A percentile compares a stretch with the other conserved stretches of the same genome.
Conservation (phyloP, 1,140 invertebrate species). For the Mycetomoellerius zeteki region DNA sequence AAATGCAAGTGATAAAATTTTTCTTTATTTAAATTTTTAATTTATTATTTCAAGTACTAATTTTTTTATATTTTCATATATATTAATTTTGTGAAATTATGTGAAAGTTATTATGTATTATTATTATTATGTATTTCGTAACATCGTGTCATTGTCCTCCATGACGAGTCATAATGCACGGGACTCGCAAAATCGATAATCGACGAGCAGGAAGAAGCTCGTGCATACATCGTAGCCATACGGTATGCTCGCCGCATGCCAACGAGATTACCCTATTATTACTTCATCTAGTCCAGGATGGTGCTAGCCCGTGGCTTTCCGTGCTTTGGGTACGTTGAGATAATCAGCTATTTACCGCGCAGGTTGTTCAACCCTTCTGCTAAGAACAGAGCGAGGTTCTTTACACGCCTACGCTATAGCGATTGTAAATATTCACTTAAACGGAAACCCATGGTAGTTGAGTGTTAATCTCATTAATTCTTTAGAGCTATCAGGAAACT, state of each 20-base stretch:
- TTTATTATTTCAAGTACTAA: not conserved
- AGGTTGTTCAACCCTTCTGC: conserved; percentile 50
- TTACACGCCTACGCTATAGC: conserved; percentile 36
- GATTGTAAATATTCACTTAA: conserved; percentile 57
- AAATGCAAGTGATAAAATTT: not conserved
- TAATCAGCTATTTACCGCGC: conserved; percentile 58
- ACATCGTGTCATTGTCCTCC: not conserved
- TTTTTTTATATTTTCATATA: not conserved
- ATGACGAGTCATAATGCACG: not conserved
- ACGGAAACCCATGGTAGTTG: not conserved
- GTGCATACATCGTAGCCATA: conserved; percentile 50
- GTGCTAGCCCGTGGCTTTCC: conserved; percentile 59
- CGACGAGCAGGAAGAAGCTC: conserved; percentile 41
- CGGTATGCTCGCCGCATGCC: conserved; percentile 71
- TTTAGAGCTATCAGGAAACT: not conserved
- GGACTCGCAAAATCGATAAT: conserved; percentile 49
- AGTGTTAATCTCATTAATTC: conserved; percentile 11
- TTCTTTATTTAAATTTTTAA: not conserved
- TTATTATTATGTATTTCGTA: not conserved
- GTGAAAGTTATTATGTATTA: not conserved
- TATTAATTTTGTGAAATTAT: not conserved
- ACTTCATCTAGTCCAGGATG: conserved; percentile 78
- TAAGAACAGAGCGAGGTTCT: conserved; percentile 34
- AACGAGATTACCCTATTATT: conserved; percentile 77
- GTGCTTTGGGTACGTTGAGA: conserved; percentile 49